A percentile compares a stretch with the other conserved stretches of the same genome.
phyloP scores from a whole-genome alignment of 2,797 vertebrate genomes.

The Antrozous pallidus region DNA sequence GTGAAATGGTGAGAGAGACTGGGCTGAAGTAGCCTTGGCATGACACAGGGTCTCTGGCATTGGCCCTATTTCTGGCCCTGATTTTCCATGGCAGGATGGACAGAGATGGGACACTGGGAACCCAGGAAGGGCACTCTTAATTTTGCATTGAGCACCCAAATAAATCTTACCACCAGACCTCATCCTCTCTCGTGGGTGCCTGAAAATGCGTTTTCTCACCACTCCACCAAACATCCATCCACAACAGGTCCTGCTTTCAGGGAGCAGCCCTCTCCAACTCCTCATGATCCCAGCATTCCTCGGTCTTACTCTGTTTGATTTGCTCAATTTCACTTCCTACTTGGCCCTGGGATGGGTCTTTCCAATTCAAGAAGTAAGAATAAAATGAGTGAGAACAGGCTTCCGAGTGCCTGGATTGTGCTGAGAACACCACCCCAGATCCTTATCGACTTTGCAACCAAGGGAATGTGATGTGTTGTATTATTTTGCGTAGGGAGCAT shows the following conservation, averaged over 20 bases:
- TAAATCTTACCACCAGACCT: background rate
- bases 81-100: background rate
- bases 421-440: background rate
- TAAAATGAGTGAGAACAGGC: background rate
- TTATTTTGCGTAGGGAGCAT: background rate
- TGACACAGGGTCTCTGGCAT: background rate
- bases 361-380: background rate
- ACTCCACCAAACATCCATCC: background rate
- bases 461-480: fast-evolving
- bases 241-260: background rate
- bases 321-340: background rate
- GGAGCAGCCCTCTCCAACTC: background rate
- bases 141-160: background rate
- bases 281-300: background rate
- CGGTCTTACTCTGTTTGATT: background rate
- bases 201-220: background rate
- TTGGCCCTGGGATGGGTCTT: background rate
- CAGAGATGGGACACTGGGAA: background rate
- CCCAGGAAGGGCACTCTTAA: background rate
- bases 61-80: background rate
- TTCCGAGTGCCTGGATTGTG: background rate
- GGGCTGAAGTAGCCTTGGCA: background rate
- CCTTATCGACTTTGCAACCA: background rate
- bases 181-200: background rate
- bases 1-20: background rate